Percentiles rank a stretch among this genome's conserved stretches.
These are phyloP conservation scores for Notarius quadriscutis DNA, from an alignment of 2,113 vertebrate species.

Conservation along the genomic window DNA sequence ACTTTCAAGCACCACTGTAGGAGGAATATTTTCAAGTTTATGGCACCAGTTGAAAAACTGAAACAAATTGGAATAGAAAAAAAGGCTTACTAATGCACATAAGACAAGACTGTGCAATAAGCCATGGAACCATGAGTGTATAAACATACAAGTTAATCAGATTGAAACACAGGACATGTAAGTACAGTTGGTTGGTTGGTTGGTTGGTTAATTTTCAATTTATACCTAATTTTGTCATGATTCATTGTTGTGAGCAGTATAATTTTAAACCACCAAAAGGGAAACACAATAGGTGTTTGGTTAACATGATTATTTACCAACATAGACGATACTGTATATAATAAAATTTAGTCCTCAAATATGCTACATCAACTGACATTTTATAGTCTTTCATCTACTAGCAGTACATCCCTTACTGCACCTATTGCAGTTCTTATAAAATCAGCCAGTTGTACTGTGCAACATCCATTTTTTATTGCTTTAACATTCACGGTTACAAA, in stretches of 20 bases:
- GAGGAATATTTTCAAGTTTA: neutral
- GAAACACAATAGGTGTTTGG: neutral
- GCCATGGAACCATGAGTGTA: neutral
- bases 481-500: neutral
- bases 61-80: neutral
- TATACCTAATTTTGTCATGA: neutral
- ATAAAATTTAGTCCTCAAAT: neutral
- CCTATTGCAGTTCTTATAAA: neutral
- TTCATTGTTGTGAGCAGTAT: neutral
- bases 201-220: neutral
- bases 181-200: neutral
- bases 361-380: neutral
- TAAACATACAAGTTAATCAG: neutral
- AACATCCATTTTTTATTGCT: neutral
- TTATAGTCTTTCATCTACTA: neutral
- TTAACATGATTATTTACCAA: neutral
- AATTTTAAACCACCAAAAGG: neutral
- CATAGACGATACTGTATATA: neutral
- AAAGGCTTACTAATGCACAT: neutral
- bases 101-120: neutral
- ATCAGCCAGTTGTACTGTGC: neutral
- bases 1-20: too few relatives aligned
- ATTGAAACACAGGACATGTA: neutral
- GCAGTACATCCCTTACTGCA: neutral
- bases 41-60: neutral